Percentiles rank a stretch among this genome's conserved stretches.
phyloP scores from a whole-genome alignment of 2,888 invertebrate species.

The Periphyllus acericola region DNA sequence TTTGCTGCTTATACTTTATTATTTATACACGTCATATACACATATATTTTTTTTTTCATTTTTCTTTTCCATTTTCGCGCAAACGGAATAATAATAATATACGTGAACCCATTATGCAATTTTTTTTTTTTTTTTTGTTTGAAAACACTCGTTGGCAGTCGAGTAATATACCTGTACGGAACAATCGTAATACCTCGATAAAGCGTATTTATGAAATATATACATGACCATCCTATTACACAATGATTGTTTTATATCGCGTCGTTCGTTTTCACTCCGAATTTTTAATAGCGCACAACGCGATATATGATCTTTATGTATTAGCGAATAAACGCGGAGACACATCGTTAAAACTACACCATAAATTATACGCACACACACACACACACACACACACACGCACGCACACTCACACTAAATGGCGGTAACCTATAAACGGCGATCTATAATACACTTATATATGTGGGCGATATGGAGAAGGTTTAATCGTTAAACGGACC shows the following conservation, averaged over 20 bases:
- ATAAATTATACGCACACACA: not conserved
- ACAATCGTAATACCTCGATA: not conserved
- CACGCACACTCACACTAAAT: not conserved
- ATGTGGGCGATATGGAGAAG: too few relatives aligned
- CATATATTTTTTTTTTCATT: not conserved
- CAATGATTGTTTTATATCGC: slow-evolving; percentile 14
- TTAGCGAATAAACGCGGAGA: not conserved
- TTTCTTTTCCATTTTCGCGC: not conserved
- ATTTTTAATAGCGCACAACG: not conserved
- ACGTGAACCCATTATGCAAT: not conserved
- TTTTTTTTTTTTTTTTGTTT: not conserved
- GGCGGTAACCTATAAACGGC: not conserved
- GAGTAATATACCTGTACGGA: too few relatives aligned
- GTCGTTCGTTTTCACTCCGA: not conserved
- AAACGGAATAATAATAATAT: not conserved
- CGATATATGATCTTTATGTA: not conserved
- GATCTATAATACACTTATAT: not conserved
- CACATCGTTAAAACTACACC: slow-evolving; percentile 20
- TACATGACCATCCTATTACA: not conserved
- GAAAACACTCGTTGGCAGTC: not conserved
- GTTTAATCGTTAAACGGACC: not conserved
- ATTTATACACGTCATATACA: not conserved
- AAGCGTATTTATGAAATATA: too few relatives aligned
- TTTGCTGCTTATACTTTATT: slow-evolving; percentile 9
- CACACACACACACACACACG: not conserved